A percentile compares a stretch with the other conserved stretches of the same genome.
Evolutionary conservation across 2,888 invertebrate species (phyloP).

Genomic region (Chloroclysta siterata): DNA sequence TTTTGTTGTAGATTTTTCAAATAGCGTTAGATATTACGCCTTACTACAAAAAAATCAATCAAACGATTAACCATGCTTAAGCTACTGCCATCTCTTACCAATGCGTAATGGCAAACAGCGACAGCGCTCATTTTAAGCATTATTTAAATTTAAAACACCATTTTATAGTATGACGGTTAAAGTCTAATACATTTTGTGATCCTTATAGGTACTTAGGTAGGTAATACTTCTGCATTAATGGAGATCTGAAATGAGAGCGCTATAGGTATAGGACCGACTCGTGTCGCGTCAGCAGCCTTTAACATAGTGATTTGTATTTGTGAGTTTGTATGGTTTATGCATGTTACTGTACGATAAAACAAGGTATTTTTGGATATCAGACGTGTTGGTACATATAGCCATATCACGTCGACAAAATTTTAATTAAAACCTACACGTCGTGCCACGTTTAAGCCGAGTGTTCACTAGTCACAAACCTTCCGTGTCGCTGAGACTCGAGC

Average conservation of each 20-base stretch:
- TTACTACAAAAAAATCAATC: no score
- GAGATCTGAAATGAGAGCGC: neutral
- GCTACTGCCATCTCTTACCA: no score
- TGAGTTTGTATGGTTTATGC: constrained; percentile 52
- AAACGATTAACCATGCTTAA: no score
- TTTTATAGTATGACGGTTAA: no score
- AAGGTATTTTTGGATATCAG: constrained; percentile 10
- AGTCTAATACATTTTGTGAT: neutral
- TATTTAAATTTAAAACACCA: no score
- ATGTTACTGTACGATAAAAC: constrained; percentile 42
- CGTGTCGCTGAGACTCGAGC: no score
- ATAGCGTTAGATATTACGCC: no score
- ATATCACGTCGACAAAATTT: neutral
- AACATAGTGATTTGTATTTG: constrained; percentile 51
- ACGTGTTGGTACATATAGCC: neutral
- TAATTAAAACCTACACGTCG: neutral
- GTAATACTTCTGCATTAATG: neutral
- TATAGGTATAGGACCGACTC: neutral
- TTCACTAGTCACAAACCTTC: no score
- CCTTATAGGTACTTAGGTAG: neutral
- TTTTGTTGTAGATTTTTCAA: no score
- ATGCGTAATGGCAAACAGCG: no score
- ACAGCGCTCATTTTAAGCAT: no score
- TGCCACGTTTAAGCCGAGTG: neutral
- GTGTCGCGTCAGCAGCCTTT: constrained; percentile 29